These are phyloP conservation scores for Eulemur macaco DNA, from an alignment of 2,113 vertebrate species.

Conservation along the genomic window DNA sequence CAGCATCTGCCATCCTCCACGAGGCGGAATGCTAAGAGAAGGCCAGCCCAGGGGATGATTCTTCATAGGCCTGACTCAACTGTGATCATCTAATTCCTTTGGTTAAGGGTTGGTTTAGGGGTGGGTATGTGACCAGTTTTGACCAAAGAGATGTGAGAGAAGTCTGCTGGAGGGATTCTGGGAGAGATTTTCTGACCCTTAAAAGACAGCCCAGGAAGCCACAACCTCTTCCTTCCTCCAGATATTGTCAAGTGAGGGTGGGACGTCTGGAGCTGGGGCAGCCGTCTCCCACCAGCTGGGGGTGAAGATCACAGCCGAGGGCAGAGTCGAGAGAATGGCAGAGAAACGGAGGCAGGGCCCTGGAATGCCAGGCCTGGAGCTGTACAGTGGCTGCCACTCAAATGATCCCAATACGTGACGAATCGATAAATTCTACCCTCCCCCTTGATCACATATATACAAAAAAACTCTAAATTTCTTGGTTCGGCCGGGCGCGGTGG, in stretches of 20 bases:
- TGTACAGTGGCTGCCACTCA: accelerated
- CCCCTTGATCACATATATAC: no score
- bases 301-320: background rate
- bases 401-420: accelerated
- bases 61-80: background rate
- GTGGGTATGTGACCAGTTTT: background rate
- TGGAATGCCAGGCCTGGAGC: accelerated
- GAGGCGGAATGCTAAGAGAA: background rate
- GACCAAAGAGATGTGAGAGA: background rate
- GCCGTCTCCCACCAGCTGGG: background rate
- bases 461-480: background rate
- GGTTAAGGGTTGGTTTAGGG: background rate
- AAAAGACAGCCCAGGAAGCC: background rate
- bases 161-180: background rate
- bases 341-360: background rate
- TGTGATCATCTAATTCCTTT: background rate
- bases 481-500: no score
- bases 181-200: background rate
- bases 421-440: background rate
- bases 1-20: background rate
- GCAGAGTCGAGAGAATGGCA: background rate
- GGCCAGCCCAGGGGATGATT: background rate
- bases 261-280: background rate
- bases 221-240: background rate
- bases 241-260: background rate